Conservation (phyloP, 2,113 vertebrate genomes). For the Sitta europaea region DNA sequence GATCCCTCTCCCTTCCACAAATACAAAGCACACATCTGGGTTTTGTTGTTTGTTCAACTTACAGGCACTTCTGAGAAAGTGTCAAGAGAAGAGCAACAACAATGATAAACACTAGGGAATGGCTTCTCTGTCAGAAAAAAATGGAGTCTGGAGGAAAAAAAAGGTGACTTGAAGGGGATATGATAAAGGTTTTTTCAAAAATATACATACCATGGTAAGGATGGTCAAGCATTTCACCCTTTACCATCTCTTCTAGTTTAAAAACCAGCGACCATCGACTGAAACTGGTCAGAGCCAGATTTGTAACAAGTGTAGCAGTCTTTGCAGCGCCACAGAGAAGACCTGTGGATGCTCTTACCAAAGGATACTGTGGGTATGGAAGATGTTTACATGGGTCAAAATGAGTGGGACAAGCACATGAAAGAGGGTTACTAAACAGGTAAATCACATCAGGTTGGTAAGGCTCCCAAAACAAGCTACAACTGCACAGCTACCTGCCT, state of each 20-base stretch:
- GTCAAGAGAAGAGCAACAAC: neutral
- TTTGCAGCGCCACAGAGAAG: neutral
- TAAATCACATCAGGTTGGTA: rapidly evolving
- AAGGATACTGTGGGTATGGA: neutral
- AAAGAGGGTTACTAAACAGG: neutral
- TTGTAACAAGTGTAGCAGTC: neutral
- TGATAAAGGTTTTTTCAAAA: neutral
- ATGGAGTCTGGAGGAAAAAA: neutral
- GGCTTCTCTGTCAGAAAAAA: neutral
- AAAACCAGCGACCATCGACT: neutral
- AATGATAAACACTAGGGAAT: neutral
- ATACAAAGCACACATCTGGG: neutral
- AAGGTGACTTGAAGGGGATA: neutral
- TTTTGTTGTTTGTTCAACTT: neutral
- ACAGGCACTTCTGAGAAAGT: neutral
- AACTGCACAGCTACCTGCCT: neutral
- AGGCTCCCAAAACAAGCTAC: neutral
- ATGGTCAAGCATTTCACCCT: neutral
- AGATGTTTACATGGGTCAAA: neutral
- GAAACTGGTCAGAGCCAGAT: neutral
- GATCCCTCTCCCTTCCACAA: neutral
- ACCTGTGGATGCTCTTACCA: rapidly evolving
- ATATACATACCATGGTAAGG: neutral
- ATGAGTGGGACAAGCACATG: neutral
- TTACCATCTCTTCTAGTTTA: neutral